These are phyloP conservation scores for Baccha elongata DNA, from an alignment of 2,888 invertebrate species.

Conservation along the genomic window DNA sequence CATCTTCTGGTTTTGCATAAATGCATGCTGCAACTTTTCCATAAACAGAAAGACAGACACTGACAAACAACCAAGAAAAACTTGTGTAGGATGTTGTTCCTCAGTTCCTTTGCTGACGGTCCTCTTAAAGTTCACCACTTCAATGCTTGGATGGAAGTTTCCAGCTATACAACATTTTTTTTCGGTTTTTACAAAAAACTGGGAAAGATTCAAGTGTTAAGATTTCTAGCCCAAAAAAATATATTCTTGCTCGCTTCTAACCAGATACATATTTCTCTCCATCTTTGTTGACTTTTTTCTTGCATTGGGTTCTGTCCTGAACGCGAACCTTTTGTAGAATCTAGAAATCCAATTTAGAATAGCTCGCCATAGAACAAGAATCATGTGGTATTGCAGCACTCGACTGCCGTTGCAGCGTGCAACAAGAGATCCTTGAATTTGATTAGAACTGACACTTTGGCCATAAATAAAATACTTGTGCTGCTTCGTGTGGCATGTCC, in stretches of 20 bases:
- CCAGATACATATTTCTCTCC: slow-evolving; percentile 34
- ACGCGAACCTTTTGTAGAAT: slow-evolving; percentile 24
- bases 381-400: slow-evolving; percentile 10
- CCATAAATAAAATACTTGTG: slow-evolving; percentile 80
- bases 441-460: slow-evolving; percentile 82
- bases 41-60: slow-evolving; percentile 62
- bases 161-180: slow-evolving; percentile 41
- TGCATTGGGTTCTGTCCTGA: background rate
- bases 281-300: slow-evolving; percentile 16
- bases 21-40: slow-evolving; percentile 39
- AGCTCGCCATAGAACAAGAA: background rate
- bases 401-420: background rate
- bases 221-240: slow-evolving; percentile 44
- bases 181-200: slow-evolving; percentile 39
- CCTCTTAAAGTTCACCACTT: slow-evolving; percentile 8
- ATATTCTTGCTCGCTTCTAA: slow-evolving; percentile 22
- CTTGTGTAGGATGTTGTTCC: slow-evolving; percentile 37
- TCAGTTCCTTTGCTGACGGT: slow-evolving; percentile 4
- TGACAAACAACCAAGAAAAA: slow-evolving; percentile 44
- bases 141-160: slow-evolving; percentile 28
- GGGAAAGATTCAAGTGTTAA: slow-evolving; percentile 61
- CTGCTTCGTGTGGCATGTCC: slow-evolving; percentile 51
- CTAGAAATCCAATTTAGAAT: slow-evolving; percentile 65
- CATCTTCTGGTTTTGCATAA: slow-evolving; percentile 41
- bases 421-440: slow-evolving; percentile 78